Percentiles rank a stretch among this genome's conserved stretches.
Evolutionary conservation across 2,113 vertebrate genomes (phyloP).

Genomic region (Ramphastos sulfuratus): DNA sequence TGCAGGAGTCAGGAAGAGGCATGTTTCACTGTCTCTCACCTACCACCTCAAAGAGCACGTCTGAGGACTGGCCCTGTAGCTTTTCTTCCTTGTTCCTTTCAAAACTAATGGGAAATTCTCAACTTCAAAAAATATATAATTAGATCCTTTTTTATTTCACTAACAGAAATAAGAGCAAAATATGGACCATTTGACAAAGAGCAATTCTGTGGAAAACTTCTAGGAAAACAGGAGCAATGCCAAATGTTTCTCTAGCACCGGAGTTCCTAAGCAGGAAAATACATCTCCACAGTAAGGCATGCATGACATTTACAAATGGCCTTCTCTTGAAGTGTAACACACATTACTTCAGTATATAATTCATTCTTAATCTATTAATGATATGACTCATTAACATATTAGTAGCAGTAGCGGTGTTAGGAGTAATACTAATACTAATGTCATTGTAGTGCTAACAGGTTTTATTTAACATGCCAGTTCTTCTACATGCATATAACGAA

Average conservation of each 20-base stretch:
- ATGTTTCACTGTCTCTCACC: background rate
- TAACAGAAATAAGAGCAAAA: background rate
- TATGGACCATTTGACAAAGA: background rate
- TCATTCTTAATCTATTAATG: conserved; percentile 52
- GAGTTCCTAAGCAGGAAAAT: background rate
- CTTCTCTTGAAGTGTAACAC: background rate
- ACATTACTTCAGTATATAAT: conserved; percentile 22
- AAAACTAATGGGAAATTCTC: background rate
- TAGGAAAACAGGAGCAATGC: conserved; percentile 30
- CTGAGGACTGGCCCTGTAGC: background rate
- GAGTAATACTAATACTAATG: background rate
- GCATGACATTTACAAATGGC: conserved; percentile 8
- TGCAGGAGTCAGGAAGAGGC: background rate
- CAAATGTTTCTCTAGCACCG: background rate
- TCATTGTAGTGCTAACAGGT: background rate
- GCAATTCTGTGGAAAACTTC: conserved; percentile 4
- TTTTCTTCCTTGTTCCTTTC: background rate
- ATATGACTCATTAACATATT: conserved; percentile 55
- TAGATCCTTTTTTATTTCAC: background rate
- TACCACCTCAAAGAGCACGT: background rate
- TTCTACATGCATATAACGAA: background rate
- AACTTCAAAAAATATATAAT: background rate
- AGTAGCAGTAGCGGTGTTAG: background rate
- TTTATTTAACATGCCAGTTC: background rate
- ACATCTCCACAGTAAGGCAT: background rate